Percentiles rank a stretch among this genome's conserved stretches.
phyloP scores from a whole-genome alignment of 92 coral and sea anemone species.

The Porites divaricata region DNA sequence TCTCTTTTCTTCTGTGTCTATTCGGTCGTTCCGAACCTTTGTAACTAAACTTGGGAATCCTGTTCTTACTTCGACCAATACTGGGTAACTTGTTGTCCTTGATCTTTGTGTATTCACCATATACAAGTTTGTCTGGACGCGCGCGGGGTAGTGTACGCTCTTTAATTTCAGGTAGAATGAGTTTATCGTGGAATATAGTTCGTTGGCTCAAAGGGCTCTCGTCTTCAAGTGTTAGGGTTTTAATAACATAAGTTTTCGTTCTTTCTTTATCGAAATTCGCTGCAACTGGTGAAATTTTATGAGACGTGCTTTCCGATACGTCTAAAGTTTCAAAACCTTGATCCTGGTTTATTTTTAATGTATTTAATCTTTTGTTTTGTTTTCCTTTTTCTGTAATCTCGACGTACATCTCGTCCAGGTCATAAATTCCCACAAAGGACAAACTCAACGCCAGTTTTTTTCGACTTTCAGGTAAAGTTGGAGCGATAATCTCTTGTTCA shows the following conservation, averaged over 20 bases:
- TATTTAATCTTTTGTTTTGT: conserved; percentile 10
- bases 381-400: neutral
- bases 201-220: neutral
- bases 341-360: neutral
- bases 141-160: neutral
- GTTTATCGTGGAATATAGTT: conserved; percentile 8
- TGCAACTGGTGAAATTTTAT: no score
- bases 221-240: conserved; percentile 29
- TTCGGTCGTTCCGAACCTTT: neutral
- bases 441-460: conserved; percentile 35
- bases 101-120: neutral
- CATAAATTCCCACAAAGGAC: conserved; percentile 68
- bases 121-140: neutral
- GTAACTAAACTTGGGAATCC: neutral
- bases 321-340: neutral
- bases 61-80: conserved; percentile 8
- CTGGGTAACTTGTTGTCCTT: conserved; percentile 25
- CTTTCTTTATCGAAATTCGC: neutral
- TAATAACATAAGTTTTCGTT: conserved; percentile 11
- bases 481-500: neutral
- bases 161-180: conserved; percentile 25
- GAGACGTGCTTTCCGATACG: neutral
- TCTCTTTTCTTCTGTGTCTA: conserved; percentile 12
- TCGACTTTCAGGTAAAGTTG: conserved; percentile 11
- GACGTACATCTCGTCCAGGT: conserved; percentile 62